Evolutionary conservation across 1,140 invertebrate species (phyloP), one percentile per base, ranked within the genome.

Genomic region (Philaenus spumarius): DNA sequence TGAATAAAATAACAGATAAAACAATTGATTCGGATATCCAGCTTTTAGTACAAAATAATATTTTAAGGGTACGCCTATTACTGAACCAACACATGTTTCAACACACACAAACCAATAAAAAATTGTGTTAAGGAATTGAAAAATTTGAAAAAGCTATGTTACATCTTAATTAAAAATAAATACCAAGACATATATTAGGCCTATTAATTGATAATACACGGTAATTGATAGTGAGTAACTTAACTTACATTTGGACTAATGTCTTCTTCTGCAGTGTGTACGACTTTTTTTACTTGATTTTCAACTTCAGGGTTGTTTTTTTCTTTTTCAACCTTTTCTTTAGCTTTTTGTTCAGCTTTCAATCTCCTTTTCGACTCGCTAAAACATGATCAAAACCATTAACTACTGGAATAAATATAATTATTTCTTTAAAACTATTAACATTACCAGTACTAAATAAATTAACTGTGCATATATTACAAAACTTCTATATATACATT

Each of bases 331-430:
- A 83, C 80, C 71, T 97, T 97, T 69, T 95, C 91, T 70, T 95
- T 90, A 7, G 85, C 84, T 71, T 97, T 97, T 69, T 96, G 87
- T 71, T 96, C 90, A 15, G 87, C 86, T 75, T 98, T 98, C 43
- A 89, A 67, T 26, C 90, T 79, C 42, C 94, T 80, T 75, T 98
- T 98, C 52, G 91, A 76, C 75, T 98, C 95, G 84, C 93, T 97
- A 70, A 50, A 84, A 82, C 43, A 66, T n/a, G n/a, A 70, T 61
- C 54, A 53, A 52, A n/a, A 63, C 37, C 24, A 20, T 55, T 22
- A 53, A 19, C 37, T 6, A 9, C 6, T 45, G 20, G 6, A 9
- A 9, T 5, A 9, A 19, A 15, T 17, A 19, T 7, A 45, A 45
- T 9, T 6, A 9, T 7, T 7, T 45, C 14, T 5, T 7, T 9